Conservation (phyloP, 2,888 invertebrate species). For the Embidobia sp. region DNA sequence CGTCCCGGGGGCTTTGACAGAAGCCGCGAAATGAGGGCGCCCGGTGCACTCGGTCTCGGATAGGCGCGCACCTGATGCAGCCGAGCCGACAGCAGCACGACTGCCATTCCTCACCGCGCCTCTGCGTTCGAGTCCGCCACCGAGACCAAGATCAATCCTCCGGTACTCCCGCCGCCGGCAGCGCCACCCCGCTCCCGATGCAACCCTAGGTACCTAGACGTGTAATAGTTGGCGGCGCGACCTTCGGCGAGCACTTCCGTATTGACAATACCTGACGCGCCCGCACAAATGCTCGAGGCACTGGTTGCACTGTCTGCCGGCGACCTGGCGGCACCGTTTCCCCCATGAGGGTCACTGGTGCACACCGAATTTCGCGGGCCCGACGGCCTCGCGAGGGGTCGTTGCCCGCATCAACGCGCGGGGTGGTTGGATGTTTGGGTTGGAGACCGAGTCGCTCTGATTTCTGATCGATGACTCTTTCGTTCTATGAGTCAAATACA, state of each 20-base stretch:
- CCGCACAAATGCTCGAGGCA: conserved; percentile 7
- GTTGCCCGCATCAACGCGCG: no score
- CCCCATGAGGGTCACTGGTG: no score
- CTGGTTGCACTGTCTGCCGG: conserved; percentile 28
- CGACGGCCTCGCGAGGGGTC: no score
- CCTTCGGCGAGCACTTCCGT: conserved; percentile 51
- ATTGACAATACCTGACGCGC: conserved; percentile 27
- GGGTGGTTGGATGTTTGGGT: no score
- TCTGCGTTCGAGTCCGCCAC: conserved; percentile 75
- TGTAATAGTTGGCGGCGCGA: conserved; percentile 63
- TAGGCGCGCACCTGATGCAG: conserved; percentile 64
- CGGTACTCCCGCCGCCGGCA: conserved; percentile 67
- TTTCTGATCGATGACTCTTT: no score
- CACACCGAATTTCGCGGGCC: no score
- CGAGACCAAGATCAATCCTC: conserved; percentile 80
- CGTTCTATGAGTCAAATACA: no score
- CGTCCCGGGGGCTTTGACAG: conserved; percentile 5
- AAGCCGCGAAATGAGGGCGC: conserved; percentile 47
- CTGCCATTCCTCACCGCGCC: conserved; percentile 69
- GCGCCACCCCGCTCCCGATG: conserved; percentile 57
- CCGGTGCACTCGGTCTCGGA: conserved; percentile 52
- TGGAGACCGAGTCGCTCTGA: no score
- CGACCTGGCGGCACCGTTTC: conserved; percentile 7
- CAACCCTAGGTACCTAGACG: conserved; percentile 58
- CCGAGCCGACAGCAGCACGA: conserved; percentile 65